Evolutionary conservation across 1,140 invertebrate genomes (phyloP).

Genomic region (Drosophila virilis): DNA sequence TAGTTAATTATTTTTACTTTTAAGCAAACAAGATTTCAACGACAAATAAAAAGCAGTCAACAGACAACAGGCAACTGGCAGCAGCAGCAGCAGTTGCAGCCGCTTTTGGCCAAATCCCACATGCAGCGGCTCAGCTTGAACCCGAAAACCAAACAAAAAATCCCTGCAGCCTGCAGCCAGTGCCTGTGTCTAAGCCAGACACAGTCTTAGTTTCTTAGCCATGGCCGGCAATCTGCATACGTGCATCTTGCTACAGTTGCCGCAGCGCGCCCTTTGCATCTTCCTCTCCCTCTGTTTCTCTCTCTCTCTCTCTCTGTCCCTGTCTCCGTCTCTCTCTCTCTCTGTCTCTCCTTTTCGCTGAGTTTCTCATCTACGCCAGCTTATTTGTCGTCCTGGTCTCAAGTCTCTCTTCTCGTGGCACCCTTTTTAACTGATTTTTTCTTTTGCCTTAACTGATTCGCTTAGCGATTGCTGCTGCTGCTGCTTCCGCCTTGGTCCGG

Average conservation of each 20-base stretch:
- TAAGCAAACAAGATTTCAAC: constrained; percentile 82
- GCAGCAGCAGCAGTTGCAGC: constrained; percentile 3
- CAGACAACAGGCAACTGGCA: constrained; percentile 9
- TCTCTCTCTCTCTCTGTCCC: neutral
- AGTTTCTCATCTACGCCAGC: constrained; percentile 46
- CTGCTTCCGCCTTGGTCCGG: constrained; percentile 37
- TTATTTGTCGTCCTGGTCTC: constrained; percentile 45
- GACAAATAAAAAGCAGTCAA: constrained; percentile 71
- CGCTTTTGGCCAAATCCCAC: constrained; percentile 35
- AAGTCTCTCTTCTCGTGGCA: constrained; percentile 25
- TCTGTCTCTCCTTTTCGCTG: neutral
- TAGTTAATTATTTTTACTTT: constrained; percentile 84
- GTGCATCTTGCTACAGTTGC: constrained; percentile 72
- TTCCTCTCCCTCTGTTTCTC: neutral
- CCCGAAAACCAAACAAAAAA: constrained; percentile 43
- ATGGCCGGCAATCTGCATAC: constrained; percentile 79
- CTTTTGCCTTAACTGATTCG: constrained; percentile 35
- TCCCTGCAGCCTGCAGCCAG: constrained; percentile 48
- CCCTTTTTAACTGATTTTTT: constrained; percentile 44
- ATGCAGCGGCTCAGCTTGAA: constrained; percentile 49
- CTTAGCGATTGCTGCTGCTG: constrained; percentile 31
- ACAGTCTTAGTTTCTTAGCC: constrained; percentile 38
- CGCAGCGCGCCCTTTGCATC: constrained; percentile 32
- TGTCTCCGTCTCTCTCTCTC: neutral
- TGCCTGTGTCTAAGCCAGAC: constrained; percentile 15